Base-by-base conservation (phyloP, 2,797 vertebrate species). In the Echiichthys vipera region DNA sequence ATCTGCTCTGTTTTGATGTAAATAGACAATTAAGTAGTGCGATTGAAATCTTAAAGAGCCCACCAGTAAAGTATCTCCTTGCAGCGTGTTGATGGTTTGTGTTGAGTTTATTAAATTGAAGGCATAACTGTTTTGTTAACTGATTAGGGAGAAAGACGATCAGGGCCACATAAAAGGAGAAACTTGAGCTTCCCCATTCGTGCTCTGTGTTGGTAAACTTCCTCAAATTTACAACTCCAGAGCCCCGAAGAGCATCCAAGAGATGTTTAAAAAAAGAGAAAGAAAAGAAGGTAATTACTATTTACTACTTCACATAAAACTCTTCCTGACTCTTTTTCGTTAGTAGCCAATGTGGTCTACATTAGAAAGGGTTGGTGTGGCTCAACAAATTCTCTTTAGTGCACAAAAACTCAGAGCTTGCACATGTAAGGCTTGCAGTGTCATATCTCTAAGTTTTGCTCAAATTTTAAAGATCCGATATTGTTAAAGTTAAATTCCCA, bases 291-390 rank as follows among this genome's bases (percentile, higher is more conserved):
- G 59, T 80, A 50, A 84, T 87, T 78, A 74, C 51, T 83, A 65
- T 89, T 89, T 84, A 86, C 81, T 82, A 70, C 73, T 67, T 67
- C 76, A 69, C 79, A 89, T 91, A 81, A 89, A 92, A 80, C 70
- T 71, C 63, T 65, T 77, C 65, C 30, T 59, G 65, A 68, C 54
- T 12, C 15, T 54, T 62, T 85, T 79, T 78, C 76, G 74, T 83
- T 78, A 67, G 72, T 63, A 45, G 68, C 78, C 71, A 83, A 81
- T 86, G 68, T 84, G 86, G 71, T 84, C 78, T 43, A 64, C 71
- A 80, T 88, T 89, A 89, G 63, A 80, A 47, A 63, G 78, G 27
- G 47, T 75, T 32, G 25, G 42, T 53, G 25, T 65, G 65, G 50
- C 56, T 36, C 47, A 71, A 74, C 53, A 24, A 58, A 79, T 77